Evolutionary conservation across 2,888 invertebrate species (phyloP).

Genomic region (Diploptera punctata): DNA sequence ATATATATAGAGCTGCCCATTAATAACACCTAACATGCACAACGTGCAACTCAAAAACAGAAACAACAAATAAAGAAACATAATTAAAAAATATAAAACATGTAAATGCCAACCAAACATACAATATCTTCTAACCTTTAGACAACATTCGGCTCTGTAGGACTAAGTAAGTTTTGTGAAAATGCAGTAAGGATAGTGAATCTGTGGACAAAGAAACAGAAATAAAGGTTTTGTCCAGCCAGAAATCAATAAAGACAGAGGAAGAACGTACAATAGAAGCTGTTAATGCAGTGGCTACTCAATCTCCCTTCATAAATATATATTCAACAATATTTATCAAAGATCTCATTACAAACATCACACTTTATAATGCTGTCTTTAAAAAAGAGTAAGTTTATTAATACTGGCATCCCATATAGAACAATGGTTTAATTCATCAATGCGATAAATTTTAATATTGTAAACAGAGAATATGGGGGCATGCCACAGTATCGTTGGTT

Average conservation of each 20-base stretch:
- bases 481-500: too few relatives aligned
- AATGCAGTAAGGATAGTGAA: constrained; percentile 44
- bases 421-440: too few relatives aligned
- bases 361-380: too few relatives aligned
- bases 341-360: too few relatives aligned
- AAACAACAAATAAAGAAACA: background rate
- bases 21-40: constrained; percentile 14
- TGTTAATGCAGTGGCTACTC: constrained; percentile 4
- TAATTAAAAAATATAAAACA: constrained; percentile 21
- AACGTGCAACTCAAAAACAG: constrained; percentile 1
- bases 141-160: constrained; percentile 43
- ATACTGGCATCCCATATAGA: too few relatives aligned
- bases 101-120: constrained; percentile 17
- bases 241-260: constrained; percentile 22
- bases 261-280: background rate
- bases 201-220: constrained; percentile 43
- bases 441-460: too few relatives aligned
- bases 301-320: too few relatives aligned
- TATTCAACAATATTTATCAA: too few relatives aligned
- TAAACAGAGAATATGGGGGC: too few relatives aligned
- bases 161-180: constrained; percentile 44
- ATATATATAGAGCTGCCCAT: background rate
- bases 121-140: constrained; percentile 38
- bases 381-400: too few relatives aligned
- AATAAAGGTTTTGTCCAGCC: constrained; percentile 33